phyloP scores from a whole-genome alignment of 1,140 invertebrate species.

The Pseudomyrmex cubaensis region DNA sequence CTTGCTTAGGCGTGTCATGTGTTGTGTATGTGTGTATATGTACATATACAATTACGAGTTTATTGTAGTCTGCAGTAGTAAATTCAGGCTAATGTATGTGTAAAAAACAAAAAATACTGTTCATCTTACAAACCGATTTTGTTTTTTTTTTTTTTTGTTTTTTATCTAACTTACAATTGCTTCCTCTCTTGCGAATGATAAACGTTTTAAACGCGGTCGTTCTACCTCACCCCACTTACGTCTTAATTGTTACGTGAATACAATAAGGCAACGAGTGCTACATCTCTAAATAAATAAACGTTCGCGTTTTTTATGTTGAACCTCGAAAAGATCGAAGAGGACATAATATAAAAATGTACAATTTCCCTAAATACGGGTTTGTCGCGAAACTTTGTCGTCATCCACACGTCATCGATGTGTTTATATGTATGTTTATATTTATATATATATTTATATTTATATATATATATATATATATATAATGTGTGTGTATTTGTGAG shows the following conservation, averaged over 20 bases:
- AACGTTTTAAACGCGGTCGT: background rate
- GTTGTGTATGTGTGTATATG: slow-evolving; percentile 52
- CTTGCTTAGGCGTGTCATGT: slow-evolving; percentile 21
- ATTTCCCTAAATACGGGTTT: slow-evolving; percentile 58
- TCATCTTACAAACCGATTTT: slow-evolving; percentile 78
- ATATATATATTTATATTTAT: background rate
- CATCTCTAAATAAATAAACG: slow-evolving; percentile 80
- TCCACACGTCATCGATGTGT: background rate
- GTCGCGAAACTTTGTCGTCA: slow-evolving; percentile 59
- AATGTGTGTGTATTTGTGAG: slow-evolving; percentile 16
- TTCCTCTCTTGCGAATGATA: slow-evolving; percentile 13
- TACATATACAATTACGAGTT: slow-evolving; percentile 73
- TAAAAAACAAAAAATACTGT: slow-evolving; percentile 82
- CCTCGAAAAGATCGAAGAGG: slow-evolving; percentile 64
- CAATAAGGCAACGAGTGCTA: slow-evolving; percentile 78
- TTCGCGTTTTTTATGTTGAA: slow-evolving; percentile 59
- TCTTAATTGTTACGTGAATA: slow-evolving; percentile 76
- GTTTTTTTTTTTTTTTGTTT: no score
- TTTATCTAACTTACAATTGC: background rate
- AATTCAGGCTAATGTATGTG: slow-evolving; percentile 75
- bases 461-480: background rate
- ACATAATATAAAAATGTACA: slow-evolving; percentile 78
- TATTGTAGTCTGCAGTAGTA: slow-evolving; percentile 75
- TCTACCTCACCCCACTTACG: slow-evolving; percentile 49
- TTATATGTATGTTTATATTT: background rate